These are phyloP conservation scores for Eospalax fontanierii DNA, from an alignment of 2,797 vertebrate species.

Conservation along the genomic window DNA sequence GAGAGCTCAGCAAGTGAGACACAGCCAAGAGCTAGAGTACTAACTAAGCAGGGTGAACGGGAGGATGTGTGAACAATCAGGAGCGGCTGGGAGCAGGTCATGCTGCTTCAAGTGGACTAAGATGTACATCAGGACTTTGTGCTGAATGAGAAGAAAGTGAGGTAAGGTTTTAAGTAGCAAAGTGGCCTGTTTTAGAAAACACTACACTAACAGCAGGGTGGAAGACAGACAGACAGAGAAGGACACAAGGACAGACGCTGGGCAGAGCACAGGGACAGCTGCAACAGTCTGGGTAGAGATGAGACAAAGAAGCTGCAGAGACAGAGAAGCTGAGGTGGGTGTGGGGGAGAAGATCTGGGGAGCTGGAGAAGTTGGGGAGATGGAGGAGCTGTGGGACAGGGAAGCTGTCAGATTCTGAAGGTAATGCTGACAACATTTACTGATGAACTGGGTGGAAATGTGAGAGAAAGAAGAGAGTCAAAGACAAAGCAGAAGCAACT, in stretches of 20 bases:
- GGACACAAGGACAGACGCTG: neutral
- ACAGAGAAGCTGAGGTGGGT: neutral
- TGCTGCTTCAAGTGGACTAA: neutral
- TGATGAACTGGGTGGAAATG: slow-evolving; percentile 13
- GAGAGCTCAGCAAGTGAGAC: neutral
- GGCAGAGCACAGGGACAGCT: neutral
- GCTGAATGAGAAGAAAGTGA: neutral
- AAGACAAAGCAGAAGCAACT: slow-evolving; percentile 48
- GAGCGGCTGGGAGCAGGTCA: neutral
- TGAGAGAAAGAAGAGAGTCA: slow-evolving; percentile 40
- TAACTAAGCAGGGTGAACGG: neutral
- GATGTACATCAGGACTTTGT: neutral
- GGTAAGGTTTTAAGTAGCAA: neutral
- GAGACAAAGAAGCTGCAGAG: neutral
- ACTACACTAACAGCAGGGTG: neutral
- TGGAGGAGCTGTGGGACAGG: neutral
- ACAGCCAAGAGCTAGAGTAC: neutral
- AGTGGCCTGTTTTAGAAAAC: slow-evolving; percentile 29
- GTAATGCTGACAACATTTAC: slow-evolving; percentile 25
- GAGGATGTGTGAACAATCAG: neutral
- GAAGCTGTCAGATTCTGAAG: slow-evolving; percentile 9
- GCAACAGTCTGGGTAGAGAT: neutral
- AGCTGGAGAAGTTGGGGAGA: neutral
- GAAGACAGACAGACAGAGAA: neutral
- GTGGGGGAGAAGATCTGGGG: neutral